These are phyloP conservation scores for Sapayoa aenigma DNA, from an alignment of 2,113 vertebrate genomes.

Conservation along the genomic window DNA sequence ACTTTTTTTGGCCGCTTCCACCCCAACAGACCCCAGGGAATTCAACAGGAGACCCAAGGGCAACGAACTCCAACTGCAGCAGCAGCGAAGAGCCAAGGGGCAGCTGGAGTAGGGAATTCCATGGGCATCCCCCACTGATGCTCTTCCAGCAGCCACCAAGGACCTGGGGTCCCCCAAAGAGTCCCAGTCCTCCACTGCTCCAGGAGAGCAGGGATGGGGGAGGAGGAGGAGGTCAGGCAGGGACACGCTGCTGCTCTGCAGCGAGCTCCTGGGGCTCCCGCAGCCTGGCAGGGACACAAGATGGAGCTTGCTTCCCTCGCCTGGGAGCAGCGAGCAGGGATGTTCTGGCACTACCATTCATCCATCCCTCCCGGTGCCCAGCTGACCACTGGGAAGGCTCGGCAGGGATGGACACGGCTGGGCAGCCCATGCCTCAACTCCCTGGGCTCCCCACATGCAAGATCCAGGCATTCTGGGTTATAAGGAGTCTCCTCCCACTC, in stretches of 20 bases:
- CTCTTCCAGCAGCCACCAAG: neutral
- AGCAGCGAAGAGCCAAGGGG: neutral
- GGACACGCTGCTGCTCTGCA: constrained; percentile 43
- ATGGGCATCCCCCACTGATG: neutral
- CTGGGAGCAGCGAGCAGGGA: neutral
- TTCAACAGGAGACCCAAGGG: neutral
- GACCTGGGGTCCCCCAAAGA: neutral
- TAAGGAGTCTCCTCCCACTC: neutral
- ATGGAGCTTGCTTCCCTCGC: constrained; percentile 24
- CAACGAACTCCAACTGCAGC: fast-evolving
- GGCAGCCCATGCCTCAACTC: neutral
- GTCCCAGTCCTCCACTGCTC: neutral
- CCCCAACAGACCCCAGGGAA: fast-evolving
- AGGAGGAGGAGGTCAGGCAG: constrained; percentile 37
- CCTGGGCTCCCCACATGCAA: neutral
- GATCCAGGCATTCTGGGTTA: neutral
- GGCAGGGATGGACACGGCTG: fast-evolving
- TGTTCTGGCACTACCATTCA: neutral
- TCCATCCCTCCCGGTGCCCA: neutral
- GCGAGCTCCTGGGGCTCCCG: constrained; percentile 37
- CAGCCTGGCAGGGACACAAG: constrained; percentile 57
- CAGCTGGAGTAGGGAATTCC: neutral
- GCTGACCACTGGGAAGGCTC: neutral
- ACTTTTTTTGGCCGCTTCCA: fast-evolving
- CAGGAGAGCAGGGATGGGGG: neutral